A percentile compares a stretch with the other conserved stretches of the same genome.
Conservation (phyloP, 2,797 vertebrate genomes). For the Euphonia xanthogaster region DNA sequence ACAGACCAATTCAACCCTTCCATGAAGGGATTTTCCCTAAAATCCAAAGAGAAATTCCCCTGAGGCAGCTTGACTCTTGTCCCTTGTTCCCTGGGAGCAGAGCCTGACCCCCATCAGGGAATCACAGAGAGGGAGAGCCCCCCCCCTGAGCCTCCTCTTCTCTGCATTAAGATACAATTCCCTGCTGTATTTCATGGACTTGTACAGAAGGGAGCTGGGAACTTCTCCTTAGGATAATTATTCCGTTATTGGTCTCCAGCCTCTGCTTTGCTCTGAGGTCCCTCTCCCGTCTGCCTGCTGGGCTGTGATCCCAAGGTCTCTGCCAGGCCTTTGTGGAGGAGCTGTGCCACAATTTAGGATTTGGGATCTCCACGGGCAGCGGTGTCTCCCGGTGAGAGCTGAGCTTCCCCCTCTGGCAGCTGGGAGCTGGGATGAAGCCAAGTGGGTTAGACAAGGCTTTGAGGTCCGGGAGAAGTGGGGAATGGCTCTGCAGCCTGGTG, state of each 20-base stretch:
- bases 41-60: background rate
- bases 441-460: slow-evolving; percentile 26
- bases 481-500: background rate
- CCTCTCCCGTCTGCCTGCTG: background rate
- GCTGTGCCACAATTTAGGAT: background rate
- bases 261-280: background rate
- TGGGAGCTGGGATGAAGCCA: background rate
- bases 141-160: too few relatives aligned
- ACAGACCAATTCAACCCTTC: background rate
- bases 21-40: background rate
- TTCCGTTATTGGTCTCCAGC: background rate
- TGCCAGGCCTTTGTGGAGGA: background rate
- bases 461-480: background rate
- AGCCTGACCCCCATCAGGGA: background rate
- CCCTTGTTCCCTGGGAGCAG: background rate
- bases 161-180: background rate
- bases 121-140: background rate
- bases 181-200: background rate
- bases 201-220: background rate
- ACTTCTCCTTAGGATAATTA: background rate
- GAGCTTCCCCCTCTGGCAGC: background rate
- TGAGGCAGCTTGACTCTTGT: background rate
- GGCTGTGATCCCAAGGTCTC: background rate
- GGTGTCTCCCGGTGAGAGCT: background rate
- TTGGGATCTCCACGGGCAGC: background rate